Conservation (phyloP, 2,888 invertebrate species). For the Oscheius sp. region DNA sequence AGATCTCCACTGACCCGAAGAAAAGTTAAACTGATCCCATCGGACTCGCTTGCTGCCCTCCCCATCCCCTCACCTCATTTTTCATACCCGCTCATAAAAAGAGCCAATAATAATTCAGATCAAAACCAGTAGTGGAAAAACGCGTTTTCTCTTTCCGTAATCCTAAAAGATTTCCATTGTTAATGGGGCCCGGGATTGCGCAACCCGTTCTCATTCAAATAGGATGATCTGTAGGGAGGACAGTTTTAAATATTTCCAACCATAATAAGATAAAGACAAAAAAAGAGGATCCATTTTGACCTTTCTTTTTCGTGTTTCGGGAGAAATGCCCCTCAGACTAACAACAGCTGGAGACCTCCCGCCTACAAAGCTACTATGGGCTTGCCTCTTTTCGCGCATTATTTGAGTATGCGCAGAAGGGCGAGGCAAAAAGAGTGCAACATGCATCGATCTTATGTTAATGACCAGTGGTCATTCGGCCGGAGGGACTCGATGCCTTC, state of each 20-base stretch:
- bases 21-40: not conserved
- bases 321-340: not conserved
- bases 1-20: not conserved
- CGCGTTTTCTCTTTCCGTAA: conserved; percentile 37
- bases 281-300: not conserved
- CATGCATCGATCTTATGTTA: conserved; percentile 37
- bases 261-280: not conserved
- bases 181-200: conserved; percentile 35
- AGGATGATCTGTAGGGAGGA: conserved; percentile 21
- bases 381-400: conserved; percentile 33
- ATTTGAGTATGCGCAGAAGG: conserved; percentile 33
- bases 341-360: not conserved
- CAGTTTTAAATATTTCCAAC: conserved; percentile 1
- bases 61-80: not conserved
- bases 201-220: conserved; percentile 34
- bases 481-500: conserved; percentile 16
- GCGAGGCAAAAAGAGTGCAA: conserved; percentile 36
- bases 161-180: conserved; percentile 36
- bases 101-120: conserved; percentile 2
- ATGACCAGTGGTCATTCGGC: conserved; percentile 37
- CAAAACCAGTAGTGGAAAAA: conserved; percentile 32
- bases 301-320: not conserved
- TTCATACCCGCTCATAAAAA: not conserved
- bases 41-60: no score
- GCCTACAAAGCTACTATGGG: conserved; percentile 15